These are phyloP conservation scores for Ditylenchus dipsaci DNA, from an alignment of 1,140 invertebrate genomes.

Conservation along the genomic window DNA sequence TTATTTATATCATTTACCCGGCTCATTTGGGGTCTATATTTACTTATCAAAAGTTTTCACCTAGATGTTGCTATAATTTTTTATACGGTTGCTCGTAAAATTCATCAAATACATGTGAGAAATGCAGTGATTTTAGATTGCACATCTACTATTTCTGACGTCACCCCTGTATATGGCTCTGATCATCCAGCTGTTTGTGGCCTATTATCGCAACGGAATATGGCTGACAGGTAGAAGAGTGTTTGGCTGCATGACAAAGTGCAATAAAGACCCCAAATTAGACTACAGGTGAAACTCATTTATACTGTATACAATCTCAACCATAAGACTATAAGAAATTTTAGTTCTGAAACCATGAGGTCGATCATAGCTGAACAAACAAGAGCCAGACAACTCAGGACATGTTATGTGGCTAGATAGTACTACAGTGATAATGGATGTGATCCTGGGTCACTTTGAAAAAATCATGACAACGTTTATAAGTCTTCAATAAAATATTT, in stretches of 20 bases:
- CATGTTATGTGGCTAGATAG: background rate
- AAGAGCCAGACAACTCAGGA: conserved; percentile 24
- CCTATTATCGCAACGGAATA: conserved; percentile 17
- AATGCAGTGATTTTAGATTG: conserved; percentile 21
- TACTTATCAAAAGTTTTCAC: too few species aligned
- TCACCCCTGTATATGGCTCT: conserved; percentile 16
- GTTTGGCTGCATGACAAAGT: background rate
- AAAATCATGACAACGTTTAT: too few species aligned
- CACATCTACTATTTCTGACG: conserved; percentile 6
- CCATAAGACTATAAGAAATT: too few species aligned
- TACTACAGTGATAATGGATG: too few species aligned
- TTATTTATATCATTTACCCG: too few species aligned
- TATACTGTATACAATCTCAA: too few species aligned
- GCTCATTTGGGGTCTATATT: too few species aligned
- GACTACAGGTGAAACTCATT: conserved; percentile 32
- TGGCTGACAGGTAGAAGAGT: background rate
- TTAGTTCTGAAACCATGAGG: conserved; percentile 33
- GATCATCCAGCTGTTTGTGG: background rate
- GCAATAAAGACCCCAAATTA: background rate
- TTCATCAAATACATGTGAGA: too few species aligned
- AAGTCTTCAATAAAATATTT: too few species aligned
- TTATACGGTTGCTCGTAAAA: too few species aligned
- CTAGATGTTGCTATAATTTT: too few species aligned
- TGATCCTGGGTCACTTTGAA: too few species aligned
- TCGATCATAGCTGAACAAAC: conserved; percentile 46